Conservation (phyloP, 2,888 invertebrate genomes). For the Drosophila yooni region DNA sequence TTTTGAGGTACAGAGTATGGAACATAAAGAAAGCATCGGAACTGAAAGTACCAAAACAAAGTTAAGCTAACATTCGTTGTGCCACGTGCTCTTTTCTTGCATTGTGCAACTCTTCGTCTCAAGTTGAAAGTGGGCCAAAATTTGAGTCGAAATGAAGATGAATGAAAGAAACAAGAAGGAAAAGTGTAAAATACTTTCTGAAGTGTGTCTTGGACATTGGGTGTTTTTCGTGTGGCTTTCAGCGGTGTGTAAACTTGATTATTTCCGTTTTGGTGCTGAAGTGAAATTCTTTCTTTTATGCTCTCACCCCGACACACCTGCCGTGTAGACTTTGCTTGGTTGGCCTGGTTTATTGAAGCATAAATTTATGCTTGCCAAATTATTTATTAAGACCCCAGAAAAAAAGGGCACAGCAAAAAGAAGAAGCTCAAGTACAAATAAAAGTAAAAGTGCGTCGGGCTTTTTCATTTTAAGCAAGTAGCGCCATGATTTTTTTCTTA, state of each 20-base stretch:
- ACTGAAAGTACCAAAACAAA: slow-evolving; percentile 20
- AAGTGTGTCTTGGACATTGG: slow-evolving; percentile 63
- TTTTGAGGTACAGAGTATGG: neutral
- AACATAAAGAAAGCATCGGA: slow-evolving; percentile 9
- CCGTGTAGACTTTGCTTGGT: slow-evolving; percentile 30
- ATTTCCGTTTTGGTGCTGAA: slow-evolving; percentile 57
- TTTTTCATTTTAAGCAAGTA: slow-evolving; percentile 45
- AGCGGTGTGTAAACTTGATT: slow-evolving; percentile 71
- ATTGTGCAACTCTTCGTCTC: slow-evolving; percentile 33
- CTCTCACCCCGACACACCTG: slow-evolving; percentile 4
- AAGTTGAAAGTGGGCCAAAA: slow-evolving; percentile 46
- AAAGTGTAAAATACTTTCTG: slow-evolving; percentile 65
- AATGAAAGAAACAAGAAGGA: slow-evolving; percentile 17
- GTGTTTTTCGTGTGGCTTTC: slow-evolving; percentile 68
- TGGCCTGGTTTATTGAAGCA: slow-evolving; percentile 71
- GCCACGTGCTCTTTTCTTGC: slow-evolving; percentile 20
- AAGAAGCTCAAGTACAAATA: slow-evolving; percentile 40
- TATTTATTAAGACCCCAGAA: slow-evolving; percentile 71
- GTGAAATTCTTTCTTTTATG: slow-evolving; percentile 25
- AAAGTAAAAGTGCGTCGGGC: slow-evolving; percentile 51
- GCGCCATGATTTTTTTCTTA: slow-evolving; percentile 31
- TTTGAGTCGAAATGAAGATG: slow-evolving; percentile 35
- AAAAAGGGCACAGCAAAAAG: slow-evolving; percentile 44
- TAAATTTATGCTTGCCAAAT: slow-evolving; percentile 74
- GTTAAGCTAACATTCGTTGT: slow-evolving; percentile 26